Evolutionary conservation across 2,797 vertebrate species (phyloP), one percentile per base, ranked within the genome.

Genomic region (Danio jaintianensis): DNA sequence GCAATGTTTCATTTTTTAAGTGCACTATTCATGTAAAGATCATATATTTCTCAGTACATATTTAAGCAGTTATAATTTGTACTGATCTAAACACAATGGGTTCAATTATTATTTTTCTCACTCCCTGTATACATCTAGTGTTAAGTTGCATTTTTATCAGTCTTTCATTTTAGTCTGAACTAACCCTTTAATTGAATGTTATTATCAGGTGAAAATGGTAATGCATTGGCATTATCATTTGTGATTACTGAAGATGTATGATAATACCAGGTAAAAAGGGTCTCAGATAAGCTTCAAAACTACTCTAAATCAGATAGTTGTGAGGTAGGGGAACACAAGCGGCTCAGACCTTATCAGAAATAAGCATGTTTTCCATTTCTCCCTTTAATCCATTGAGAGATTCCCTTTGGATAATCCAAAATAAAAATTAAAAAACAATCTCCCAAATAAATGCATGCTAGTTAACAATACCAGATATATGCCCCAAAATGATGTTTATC

Each of bases 311-410:
- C 76, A 61, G 45, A 81, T 48, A n/a, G 40, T 63, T 61, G 59
- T 61, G 79, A 82, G 79, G 79, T 79, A 81, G 78, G 59, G 29
- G 70, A 69, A 10, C 74, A 22, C 6, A 16, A 75, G 43, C 43
- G 40, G 61, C 48, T 68, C 73, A 42, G 73, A 59, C 74, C 68
- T 66, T 70, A 50, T 66, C 73, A 75, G 83, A 85, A 77, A 71
- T 78, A 81, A 56, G 74, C 69, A 59, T 36, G 9, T 52, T 72
- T 61, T 79, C 64, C 38, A 22, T 64, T 71, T 72, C 43, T 50
- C 61, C 64, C 53, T 38, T 70, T 20, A 45, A 68, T 75, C 36
- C 50, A 36, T 11, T n/a, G 52, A 56, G 45, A 64, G 40, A 45
- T 36, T 78, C 9, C 38, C 42, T 69, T 40, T 68, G 38, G 38